Conservation (phyloP, 1,140 invertebrate species). For the Dinothrombium tinctorium region DNA sequence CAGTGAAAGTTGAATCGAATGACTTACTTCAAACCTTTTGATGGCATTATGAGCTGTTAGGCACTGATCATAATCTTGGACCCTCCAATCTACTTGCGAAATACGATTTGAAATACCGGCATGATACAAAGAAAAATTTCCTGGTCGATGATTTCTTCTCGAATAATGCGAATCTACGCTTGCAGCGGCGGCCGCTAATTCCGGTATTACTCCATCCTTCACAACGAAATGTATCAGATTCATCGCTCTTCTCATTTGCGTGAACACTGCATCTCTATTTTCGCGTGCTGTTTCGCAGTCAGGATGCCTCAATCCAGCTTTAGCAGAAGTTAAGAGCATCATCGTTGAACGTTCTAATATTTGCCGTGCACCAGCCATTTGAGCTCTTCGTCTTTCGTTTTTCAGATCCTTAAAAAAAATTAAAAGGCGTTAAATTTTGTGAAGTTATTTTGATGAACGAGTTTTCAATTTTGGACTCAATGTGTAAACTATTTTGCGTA, state of each 20-base stretch:
- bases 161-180: slow-evolving; percentile 15
- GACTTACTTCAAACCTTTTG: slow-evolving; percentile 40
- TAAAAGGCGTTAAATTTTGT: background rate
- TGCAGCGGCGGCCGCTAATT: slow-evolving; percentile 24
- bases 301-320: slow-evolving; percentile 76
- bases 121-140: too few species aligned
- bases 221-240: slow-evolving; percentile 93
- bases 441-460: background rate
- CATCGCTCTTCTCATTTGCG: slow-evolving; percentile 82
- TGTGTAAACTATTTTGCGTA: too few species aligned
- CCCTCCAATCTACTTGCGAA: slow-evolving; percentile 14
- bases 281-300: slow-evolving; percentile 73
- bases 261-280: slow-evolving; percentile 83
- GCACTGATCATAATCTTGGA: slow-evolving; percentile 37
- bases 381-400: slow-evolving; percentile 74
- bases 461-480: too few species aligned
- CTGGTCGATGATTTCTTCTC: too few species aligned
- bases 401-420: slow-evolving; percentile 43
- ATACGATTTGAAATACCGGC: too few species aligned
- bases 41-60: slow-evolving; percentile 55
- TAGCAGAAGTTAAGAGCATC: slow-evolving; percentile 87
- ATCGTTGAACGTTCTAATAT: slow-evolving; percentile 92
- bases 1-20: background rate
- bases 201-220: slow-evolving; percentile 57
- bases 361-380: slow-evolving; percentile 80